These are phyloP conservation scores for Nesospiza acunhae DNA, from an alignment of 2,113 vertebrate genomes.

Conservation along the genomic window DNA sequence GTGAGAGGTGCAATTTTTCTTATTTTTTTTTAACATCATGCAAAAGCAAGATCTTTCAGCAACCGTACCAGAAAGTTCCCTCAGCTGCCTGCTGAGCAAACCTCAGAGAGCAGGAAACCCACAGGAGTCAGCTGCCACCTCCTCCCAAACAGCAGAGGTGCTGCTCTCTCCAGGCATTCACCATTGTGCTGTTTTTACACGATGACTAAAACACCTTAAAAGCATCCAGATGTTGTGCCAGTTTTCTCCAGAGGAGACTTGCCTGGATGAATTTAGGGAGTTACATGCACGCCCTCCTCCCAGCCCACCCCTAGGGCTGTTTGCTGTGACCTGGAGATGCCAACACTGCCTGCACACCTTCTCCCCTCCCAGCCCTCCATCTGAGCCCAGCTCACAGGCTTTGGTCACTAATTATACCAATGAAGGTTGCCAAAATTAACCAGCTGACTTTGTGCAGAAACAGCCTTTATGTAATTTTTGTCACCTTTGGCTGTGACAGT, in stretches of 20 bases:
- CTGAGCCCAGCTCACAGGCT: fast-evolving
- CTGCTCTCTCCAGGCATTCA: background rate
- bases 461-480: background rate
- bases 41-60: background rate
- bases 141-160: background rate
- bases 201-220: background rate
- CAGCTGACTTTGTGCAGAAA: background rate
- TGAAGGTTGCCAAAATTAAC: background rate
- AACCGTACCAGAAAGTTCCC: background rate
- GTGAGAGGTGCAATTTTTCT: background rate
- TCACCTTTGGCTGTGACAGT: background rate
- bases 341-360: background rate
- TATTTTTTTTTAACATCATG: background rate
- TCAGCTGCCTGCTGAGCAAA: background rate
- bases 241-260: background rate
- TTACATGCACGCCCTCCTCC: background rate
- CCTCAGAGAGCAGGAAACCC: background rate
- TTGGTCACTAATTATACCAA: background rate
- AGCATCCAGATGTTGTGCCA: fast-evolving
- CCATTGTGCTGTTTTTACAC: fast-evolving
- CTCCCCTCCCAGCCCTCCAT: fast-evolving
- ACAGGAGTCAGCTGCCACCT: background rate
- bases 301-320: background rate
- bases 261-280: background rate
- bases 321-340: background rate